A percentile compares a stretch with the other conserved stretches of the same genome.
Evolutionary conservation across 2,888 invertebrate species (phyloP).

Genomic region (Hirtodrosophila duncani): DNA sequence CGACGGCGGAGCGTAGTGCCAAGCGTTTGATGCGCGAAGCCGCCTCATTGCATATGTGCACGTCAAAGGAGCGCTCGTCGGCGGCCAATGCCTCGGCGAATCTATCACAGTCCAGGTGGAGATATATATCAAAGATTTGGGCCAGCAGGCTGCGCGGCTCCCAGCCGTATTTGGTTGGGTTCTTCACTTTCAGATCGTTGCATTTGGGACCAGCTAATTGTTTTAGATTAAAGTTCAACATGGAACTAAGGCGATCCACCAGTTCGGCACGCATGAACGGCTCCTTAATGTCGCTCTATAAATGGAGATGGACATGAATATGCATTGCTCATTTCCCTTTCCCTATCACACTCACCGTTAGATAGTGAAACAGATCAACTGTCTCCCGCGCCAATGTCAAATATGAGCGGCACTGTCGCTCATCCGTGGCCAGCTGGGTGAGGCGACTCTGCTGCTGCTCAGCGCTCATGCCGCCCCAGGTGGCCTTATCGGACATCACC

Average conservation of each 20-base stretch:
- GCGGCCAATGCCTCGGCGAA: slow-evolving; percentile 95
- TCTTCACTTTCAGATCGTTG: slow-evolving; percentile 93
- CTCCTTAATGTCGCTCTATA: slow-evolving; percentile 87
- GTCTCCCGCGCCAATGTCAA: slow-evolving; percentile 95
- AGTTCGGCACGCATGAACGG: slow-evolving; percentile 96
- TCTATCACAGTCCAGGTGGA: slow-evolving; percentile 94
- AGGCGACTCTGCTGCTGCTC: slow-evolving; percentile 87
- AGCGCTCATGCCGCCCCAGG: slow-evolving; percentile 83
- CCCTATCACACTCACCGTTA: slow-evolving; percentile 82
- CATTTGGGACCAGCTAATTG: slow-evolving; percentile 98
- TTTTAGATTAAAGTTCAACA: slow-evolving; percentile 98
- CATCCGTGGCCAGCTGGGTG: slow-evolving; percentile 89
- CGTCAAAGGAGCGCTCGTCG: slow-evolving; percentile 97
- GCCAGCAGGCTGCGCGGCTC: slow-evolving; percentile 94
- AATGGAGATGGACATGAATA: background rate
- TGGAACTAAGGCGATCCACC: slow-evolving; percentile 95
- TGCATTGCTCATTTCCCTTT: no score
- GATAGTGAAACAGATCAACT: slow-evolving; percentile 98
- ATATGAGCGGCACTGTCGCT: slow-evolving; percentile 92
- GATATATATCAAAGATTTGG: slow-evolving; percentile 96
- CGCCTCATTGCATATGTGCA: slow-evolving; percentile 95
- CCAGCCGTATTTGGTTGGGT: slow-evolving; percentile 98
- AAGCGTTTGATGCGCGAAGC: slow-evolving; percentile 88
- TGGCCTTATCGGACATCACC: slow-evolving; percentile 84
- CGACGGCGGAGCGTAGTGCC: slow-evolving; percentile 89